Evolutionary conservation across 1,140 invertebrate genomes (phyloP).

Genomic region (Globodera ellingtonae): DNA sequence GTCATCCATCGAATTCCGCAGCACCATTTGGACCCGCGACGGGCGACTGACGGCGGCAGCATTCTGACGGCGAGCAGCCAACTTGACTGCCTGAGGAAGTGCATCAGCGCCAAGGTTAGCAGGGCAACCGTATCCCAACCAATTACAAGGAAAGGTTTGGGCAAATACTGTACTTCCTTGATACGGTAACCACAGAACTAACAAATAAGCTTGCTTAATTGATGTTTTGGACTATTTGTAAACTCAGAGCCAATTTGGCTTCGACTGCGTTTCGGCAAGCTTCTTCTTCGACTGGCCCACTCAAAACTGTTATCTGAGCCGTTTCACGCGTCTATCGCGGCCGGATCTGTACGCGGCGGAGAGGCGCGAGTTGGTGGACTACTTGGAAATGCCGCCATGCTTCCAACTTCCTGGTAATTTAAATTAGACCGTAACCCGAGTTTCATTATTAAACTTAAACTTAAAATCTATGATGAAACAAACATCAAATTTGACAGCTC

Average conservation of each 20-base stretch:
- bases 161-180: no score
- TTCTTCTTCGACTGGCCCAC: conserved; percentile 48
- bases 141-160: no score
- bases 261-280: conserved; percentile 43
- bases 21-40: conserved; percentile 39
- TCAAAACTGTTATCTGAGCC: conserved; percentile 50
- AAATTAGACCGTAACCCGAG: no score
- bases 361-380: conserved; percentile 45
- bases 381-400: conserved; percentile 46
- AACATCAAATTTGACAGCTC: not conserved
- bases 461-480: not conserved
- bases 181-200: not conserved
- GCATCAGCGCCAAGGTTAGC: conserved; percentile 37
- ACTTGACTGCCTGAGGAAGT: conserved; percentile 42
- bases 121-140: not conserved
- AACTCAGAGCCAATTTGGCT: conserved; percentile 41
- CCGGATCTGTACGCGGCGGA: conserved; percentile 48
- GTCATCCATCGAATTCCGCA: conserved; percentile 49
- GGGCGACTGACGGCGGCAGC: conserved; percentile 37
- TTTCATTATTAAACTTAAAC: not conserved
- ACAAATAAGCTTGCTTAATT: not conserved
- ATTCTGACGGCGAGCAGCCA: conserved; percentile 47
- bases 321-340: conserved; percentile 41
- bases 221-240: not conserved
- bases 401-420: conserved; percentile 3